Conservation (phyloP, 2,797 vertebrate species). For the Protosalanx chinensis region DNA sequence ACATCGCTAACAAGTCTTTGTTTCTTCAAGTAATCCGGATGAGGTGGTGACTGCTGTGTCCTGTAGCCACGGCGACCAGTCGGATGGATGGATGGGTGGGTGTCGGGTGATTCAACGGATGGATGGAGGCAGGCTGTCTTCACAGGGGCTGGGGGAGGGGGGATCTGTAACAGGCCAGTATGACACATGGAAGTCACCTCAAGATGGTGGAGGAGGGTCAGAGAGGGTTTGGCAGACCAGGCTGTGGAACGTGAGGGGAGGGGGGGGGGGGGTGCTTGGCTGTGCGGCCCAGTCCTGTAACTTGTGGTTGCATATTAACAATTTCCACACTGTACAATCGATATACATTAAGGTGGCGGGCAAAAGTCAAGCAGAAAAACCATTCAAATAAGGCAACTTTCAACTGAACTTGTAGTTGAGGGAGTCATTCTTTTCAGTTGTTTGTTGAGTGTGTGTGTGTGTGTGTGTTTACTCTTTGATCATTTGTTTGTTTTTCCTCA, state of each 20-base stretch:
- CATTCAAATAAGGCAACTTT: conserved; percentile 79
- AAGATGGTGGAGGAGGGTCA: conserved; percentile 9
- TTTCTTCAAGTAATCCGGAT: conserved; percentile 75
- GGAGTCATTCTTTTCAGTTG: conserved; percentile 36
- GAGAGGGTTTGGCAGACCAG: conserved; percentile 32
- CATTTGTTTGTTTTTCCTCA: conserved; percentile 43
- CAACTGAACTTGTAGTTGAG: conserved; percentile 56
- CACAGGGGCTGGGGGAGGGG: background rate
- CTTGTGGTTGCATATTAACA: conserved; percentile 34
- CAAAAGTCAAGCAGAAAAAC: conserved; percentile 66
- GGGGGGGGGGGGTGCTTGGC: conserved; percentile 27
- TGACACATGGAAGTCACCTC: conserved; percentile 70
- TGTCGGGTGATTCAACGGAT: conserved; percentile 24
- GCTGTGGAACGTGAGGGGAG: background rate
- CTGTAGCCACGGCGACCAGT: conserved; percentile 41
- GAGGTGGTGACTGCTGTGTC: conserved; percentile 63
- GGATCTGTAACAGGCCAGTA: conserved; percentile 63
- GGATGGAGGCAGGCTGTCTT: conserved; percentile 50
- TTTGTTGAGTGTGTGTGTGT: background rate
- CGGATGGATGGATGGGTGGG: conserved; percentile 27
- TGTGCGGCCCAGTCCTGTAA: conserved; percentile 42
- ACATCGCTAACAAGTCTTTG: conserved; percentile 34
- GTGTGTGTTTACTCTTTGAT: conserved; percentile 21
- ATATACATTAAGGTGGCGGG: conserved; percentile 59
- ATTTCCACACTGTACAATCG: conserved; percentile 61